Evolutionary conservation across 2,797 vertebrate genomes (phyloP), one percentile per base, ranked within the genome.

Genomic region (Eulemur rubriventer): DNA sequence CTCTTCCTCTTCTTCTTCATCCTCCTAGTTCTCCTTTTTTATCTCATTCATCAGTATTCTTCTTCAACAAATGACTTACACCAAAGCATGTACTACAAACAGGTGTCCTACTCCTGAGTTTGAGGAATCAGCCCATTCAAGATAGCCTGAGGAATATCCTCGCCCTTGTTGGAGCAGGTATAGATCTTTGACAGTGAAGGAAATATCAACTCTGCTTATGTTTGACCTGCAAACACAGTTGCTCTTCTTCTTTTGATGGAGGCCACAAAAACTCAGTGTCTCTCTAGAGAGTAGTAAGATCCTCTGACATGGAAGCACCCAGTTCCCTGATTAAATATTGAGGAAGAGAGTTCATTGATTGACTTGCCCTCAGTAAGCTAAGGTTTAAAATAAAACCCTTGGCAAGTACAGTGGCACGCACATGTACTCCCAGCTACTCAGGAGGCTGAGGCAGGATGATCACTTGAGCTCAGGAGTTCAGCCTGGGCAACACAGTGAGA

Each of bases 261-360:
- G 65, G 16, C 57, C 0, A 5, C 89, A 87, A 95, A 98, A 91
- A 95, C 91, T 98, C 88, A 63, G 92, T 67, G 96, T 96, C 96
- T 98, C 90, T 79, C 95, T 97, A 33, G 89, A 94, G 63, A 69
- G 88, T 48, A 84, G 91, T 83, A 88, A 97, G 95, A 97, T 96
- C 93, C 95, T 95, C 73, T 92, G 69, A 75, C 65, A 82, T 41
- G 6, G 89, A 96, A 96, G 95, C 82, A 97, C 90, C 84, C 70
- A 26, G 91, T 92, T 24, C 70, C 91, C 96, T 97, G 97, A 98
- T 98, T 98, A 98, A 98, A 98, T 98, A 98, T 92, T 98, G 96
- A 99, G 97, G 96, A 98, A 97, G 38, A 93, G 73, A 96, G 97
- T 97, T 95, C 96, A 97, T 97, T 98, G 97, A 98, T 97, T 98